Conservation (phyloP, 2,888 invertebrate genomes). For the Drosophila tanythrix region DNA sequence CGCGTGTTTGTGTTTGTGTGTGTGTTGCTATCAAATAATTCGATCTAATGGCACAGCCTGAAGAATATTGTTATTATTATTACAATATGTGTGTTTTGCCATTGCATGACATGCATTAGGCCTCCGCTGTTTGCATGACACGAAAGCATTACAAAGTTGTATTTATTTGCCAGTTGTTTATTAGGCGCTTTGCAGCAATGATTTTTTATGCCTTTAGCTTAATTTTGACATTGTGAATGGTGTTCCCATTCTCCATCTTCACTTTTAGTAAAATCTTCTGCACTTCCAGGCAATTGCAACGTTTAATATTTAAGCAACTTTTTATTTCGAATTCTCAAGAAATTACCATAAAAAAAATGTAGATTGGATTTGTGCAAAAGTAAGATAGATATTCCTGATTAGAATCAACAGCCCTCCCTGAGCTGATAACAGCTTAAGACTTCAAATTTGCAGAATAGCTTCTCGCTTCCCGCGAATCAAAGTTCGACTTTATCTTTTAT, state of each 20-base stretch:
- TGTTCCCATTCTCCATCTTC: not conserved
- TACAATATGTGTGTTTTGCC: not conserved
- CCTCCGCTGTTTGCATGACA: constrained; percentile 1
- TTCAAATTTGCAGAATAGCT: too few species aligned
- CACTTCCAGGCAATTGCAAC: too few species aligned
- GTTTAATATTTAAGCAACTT: too few species aligned
- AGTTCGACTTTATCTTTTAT: too few species aligned
- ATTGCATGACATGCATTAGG: not conserved
- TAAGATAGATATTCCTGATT: not conserved
- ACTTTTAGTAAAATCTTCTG: not conserved
- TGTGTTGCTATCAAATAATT: constrained; percentile 13
- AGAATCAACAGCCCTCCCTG: not conserved
- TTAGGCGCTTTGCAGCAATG: not conserved
- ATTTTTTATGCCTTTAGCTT: too few species aligned
- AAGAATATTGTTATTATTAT: not conserved
- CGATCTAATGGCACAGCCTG: not conserved
- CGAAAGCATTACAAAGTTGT: not conserved
- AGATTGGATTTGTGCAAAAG: not conserved
- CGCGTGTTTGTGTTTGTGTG: not conserved
- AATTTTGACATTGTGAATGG: not conserved
- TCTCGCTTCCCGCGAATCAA: too few species aligned
- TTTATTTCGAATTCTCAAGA: too few species aligned
- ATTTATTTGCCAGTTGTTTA: not conserved
- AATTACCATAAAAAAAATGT: too few species aligned
- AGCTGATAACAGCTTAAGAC: too few species aligned